Evolutionary conservation across 2,797 vertebrate species (phyloP).

Genomic region (Tokudaia muenninki): DNA sequence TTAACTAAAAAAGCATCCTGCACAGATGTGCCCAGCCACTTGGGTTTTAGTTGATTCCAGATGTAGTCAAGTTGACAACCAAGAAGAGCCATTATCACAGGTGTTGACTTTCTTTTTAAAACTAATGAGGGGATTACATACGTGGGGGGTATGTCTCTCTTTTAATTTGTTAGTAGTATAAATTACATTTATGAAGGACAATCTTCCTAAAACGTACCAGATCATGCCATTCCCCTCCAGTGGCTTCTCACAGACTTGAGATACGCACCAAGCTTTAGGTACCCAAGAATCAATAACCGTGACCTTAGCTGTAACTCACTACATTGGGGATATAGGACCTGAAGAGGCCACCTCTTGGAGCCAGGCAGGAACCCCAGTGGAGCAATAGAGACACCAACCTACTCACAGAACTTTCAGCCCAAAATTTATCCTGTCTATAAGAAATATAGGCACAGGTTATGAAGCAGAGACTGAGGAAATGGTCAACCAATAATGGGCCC

Average conservation of each 20-base stretch:
- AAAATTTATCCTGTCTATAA: background rate
- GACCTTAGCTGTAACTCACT: background rate
- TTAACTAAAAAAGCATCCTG: background rate
- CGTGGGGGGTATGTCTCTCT: background rate
- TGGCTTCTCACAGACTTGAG: conserved; percentile 39
- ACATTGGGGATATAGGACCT: background rate
- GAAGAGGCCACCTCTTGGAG: background rate
- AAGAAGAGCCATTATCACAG: background rate
- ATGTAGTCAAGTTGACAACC: background rate
- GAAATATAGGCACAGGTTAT: background rate
- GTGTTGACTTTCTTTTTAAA: background rate
- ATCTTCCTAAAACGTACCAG: conserved; percentile 52
- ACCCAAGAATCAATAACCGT: background rate
- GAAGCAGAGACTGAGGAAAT: background rate
- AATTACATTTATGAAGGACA: conserved; percentile 38
- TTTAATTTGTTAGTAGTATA: conserved; percentile 55
- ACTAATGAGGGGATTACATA: conserved; percentile 38
- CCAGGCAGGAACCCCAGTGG: background rate
- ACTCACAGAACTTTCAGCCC: background rate
- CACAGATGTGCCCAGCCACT: background rate
- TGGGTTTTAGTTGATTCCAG: background rate
- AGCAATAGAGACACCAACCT: background rate
- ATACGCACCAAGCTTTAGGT: conserved; percentile 30
- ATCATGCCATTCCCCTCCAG: background rate
- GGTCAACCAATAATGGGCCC: background rate